Base-by-base conservation (phyloP, 1,140 invertebrate species). In the Pararge aegeria region DNA sequence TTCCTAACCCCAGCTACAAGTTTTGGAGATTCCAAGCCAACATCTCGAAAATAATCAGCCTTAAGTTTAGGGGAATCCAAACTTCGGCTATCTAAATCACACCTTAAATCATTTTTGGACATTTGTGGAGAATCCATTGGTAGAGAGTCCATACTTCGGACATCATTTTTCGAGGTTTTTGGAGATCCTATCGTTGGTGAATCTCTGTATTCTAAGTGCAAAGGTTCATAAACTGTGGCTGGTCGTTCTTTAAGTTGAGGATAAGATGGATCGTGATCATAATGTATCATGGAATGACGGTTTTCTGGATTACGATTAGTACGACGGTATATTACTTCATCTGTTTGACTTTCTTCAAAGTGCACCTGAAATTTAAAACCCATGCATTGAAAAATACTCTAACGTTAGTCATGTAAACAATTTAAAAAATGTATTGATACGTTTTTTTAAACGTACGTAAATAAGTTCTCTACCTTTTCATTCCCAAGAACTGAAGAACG, bases 141-240 rank as follows among this genome's bases (percentile, higher is more conserved):
- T 52, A 84, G 84, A 66, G 81, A 92, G 78, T 89, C 92, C 88
- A 81, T 89, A 64, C 91, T 92, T 50, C 74, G 78, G 37, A 83
- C 42, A 56, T 85, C 84, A 40, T 77, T 81, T 62, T 80, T 88
- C 0, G 80, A 88, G 1, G 73, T 86, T 65, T 89, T 87, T 1
- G 87, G 86, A 0, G 87, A 89, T 0, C 83, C 80, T 55, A 90
- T 71, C 21, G 74, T 81, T 18, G 83, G 83, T 1, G 84, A 89
- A 30, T 87, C 83, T 58, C 84, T 70, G 50, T 86, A 89, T 51
- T 87, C 82, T 24, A 85, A 59, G 27, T 87, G 85, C 15, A 88
- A 49, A 1, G 84, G 84, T 48, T 89, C 84, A 55, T 88, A 89
- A 0, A 86, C 82, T 0, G 85, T 88, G 2, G 78, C 73, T 0